A percentile compares a stretch with the other conserved stretches of the same genome.
Evolutionary conservation across 2,113 vertebrate species (phyloP).

Genomic region (Petrocephalus zakoni): DNA sequence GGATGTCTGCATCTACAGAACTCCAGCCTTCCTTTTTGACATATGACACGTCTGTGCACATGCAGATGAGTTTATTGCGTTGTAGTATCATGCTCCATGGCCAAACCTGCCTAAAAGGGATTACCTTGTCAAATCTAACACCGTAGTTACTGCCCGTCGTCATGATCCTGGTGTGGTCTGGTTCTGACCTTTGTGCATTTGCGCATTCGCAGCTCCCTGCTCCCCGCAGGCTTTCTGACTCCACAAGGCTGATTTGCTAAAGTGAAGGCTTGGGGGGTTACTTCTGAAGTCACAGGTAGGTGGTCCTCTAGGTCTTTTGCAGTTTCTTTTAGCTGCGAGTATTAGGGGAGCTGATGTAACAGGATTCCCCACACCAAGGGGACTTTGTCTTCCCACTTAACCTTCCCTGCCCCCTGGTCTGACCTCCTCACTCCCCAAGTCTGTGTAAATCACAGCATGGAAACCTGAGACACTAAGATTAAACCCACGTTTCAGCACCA

Average conservation of each 20-base stretch:
- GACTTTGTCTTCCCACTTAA: background rate
- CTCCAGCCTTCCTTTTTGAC: no score
- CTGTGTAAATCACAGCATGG: background rate
- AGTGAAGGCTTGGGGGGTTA: background rate
- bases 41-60: no score
- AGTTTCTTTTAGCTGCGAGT: background rate
- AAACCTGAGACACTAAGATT: background rate
- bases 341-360: background rate
- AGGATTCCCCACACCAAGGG: background rate
- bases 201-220: background rate
- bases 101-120: no score
- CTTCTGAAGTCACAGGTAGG: slow-evolving; percentile 6
- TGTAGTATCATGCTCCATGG: no score
- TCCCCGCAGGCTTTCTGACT: background rate
- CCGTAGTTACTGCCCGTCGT: no score
- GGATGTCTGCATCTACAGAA: no score
- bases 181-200: background rate
- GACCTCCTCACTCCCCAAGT: background rate
- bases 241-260: background rate
- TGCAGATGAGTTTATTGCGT: no score
- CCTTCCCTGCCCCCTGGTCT: background rate
- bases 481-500: background rate
- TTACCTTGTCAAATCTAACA: no score
- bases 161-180: background rate
- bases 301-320: background rate